Percentiles rank a stretch among this genome's conserved stretches.
These are phyloP conservation scores for Acanthurus tractus DNA, from an alignment of 2,797 vertebrate species.

Conservation along the genomic window DNA sequence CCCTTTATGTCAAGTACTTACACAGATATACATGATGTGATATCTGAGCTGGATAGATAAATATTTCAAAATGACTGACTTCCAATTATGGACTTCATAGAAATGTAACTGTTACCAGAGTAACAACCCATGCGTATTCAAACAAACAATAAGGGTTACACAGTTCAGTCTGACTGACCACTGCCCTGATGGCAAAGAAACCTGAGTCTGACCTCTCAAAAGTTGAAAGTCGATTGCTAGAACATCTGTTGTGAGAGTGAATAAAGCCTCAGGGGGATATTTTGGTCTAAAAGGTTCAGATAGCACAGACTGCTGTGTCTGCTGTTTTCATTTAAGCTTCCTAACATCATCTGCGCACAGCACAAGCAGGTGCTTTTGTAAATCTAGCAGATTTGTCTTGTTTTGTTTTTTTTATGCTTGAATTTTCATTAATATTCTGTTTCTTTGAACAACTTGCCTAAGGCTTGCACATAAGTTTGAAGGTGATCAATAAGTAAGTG, in stretches of 20 bases:
- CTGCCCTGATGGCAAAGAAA: constrained; percentile 8
- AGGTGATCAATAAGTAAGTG: background rate
- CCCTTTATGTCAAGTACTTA: background rate
- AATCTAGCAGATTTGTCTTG: background rate
- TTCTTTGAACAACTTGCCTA: background rate
- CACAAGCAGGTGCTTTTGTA: constrained; percentile 1
- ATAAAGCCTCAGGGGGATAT: constrained; percentile 22
- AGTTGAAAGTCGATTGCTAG: constrained; percentile 27
- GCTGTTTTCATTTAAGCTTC: constrained; percentile 9
- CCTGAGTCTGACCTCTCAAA: constrained; percentile 24
- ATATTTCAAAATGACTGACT: background rate
- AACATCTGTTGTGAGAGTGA: constrained; percentile 46
- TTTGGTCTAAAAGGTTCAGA: constrained; percentile 36
- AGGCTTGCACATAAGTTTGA: constrained; percentile 3
- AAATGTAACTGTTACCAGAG: background rate
- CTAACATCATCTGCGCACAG: background rate
- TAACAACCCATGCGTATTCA: background rate
- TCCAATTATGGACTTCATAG: background rate
- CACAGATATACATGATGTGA: too few relatives aligned
- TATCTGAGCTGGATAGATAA: too few relatives aligned
- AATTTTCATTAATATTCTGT: background rate
- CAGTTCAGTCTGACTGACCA: background rate
- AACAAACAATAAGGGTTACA: constrained; percentile 20
- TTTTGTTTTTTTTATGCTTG: background rate
- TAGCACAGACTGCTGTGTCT: constrained; percentile 6